Evolutionary conservation across 1,140 invertebrate species (phyloP).

Genomic region (Danaus plexippus): DNA sequence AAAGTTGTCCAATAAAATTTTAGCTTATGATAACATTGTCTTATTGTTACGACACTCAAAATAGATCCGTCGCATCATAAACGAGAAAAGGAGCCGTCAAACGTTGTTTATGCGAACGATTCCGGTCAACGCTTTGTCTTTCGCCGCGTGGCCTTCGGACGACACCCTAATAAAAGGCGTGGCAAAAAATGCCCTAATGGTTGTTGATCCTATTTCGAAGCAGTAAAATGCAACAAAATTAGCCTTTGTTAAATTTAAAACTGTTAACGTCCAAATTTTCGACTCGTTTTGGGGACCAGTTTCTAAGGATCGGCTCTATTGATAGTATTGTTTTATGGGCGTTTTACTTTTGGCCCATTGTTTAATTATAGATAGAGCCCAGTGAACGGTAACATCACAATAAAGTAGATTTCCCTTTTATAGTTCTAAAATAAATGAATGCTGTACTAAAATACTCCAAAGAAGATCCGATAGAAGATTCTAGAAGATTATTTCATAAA

Average conservation of each 20-base stretch:
- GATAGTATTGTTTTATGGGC: constrained; percentile 52
- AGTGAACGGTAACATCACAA: constrained; percentile 19
- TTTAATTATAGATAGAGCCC: constrained; percentile 33
- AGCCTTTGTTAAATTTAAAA: constrained; percentile 66
- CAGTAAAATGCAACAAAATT: constrained; percentile 71
- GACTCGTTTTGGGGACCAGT: constrained; percentile 32
- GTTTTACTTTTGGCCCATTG: constrained; percentile 40
- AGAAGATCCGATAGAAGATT: no score
- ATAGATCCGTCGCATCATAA: constrained; percentile 36
- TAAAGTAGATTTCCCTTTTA: no score
- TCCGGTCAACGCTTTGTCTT: constrained; percentile 65
- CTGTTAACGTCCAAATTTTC: constrained; percentile 46
- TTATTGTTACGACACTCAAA: constrained; percentile 15
- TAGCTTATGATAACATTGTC: constrained; percentile 6
- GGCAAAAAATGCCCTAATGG: constrained; percentile 67
- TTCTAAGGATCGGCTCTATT: constrained; percentile 33
- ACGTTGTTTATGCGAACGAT: constrained; percentile 61
- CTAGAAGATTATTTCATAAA: no score
- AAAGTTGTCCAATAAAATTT: not conserved
- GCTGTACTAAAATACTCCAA: no score
- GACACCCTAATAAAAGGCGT: constrained; percentile 70
- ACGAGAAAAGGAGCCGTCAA: constrained; percentile 61
- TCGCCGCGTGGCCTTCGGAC: constrained; percentile 59
- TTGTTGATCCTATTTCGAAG: constrained; percentile 66
- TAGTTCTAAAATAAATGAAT: no score